Evolutionary conservation across 2,113 vertebrate genomes (phyloP), one percentile per base, ranked within the genome.

Genomic region (Setophaga petechia): DNA sequence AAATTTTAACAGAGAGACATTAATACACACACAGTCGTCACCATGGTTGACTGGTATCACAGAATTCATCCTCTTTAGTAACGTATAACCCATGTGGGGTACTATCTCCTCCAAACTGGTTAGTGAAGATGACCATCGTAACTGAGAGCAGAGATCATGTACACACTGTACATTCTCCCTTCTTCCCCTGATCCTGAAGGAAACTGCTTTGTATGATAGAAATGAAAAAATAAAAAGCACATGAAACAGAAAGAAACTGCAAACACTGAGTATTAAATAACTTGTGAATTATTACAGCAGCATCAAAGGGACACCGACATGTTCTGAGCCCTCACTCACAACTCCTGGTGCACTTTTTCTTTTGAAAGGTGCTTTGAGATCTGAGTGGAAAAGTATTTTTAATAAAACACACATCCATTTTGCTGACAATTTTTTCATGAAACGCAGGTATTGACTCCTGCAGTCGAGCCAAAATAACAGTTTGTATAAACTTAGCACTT

Each of bases 191-290:
- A 80, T 39, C 31, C 46, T 72, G 54, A 96, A 68, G 31, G 6
- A 71, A 95, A 62, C 8, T 47, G 47, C 19, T 88, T 82, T 51
- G 49, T 51, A 61, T 33, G 22, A 54, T 6, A 78, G 49, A 69
- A 87, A 47, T 51, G 3, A 73, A 95, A 91, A 93, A 94, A 69
- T 25, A 69, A 69, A 87, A 95, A 83, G 59, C 69, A 73, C n/a
- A 71, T 80, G 37, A 84, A 94, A 80, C 24, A 90, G 69, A 62
- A 82, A 19, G 52, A 93, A 87, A 77, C 19, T 14, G 21, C 21
- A 87, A 62, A 74, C 43, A 68, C 2, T 28, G 30, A 54, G 15
- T 54, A 79, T 55, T 65, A 90, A 95, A 46, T 69, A 65, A 71
- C 11, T 20, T 57, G 20, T 59, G 37, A 84, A 92, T 86, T 84